Percentiles rank a stretch among this genome's conserved stretches.
phyloP scores from a whole-genome alignment of 2,797 vertebrate species.

The Alosa sapidissima region DNA sequence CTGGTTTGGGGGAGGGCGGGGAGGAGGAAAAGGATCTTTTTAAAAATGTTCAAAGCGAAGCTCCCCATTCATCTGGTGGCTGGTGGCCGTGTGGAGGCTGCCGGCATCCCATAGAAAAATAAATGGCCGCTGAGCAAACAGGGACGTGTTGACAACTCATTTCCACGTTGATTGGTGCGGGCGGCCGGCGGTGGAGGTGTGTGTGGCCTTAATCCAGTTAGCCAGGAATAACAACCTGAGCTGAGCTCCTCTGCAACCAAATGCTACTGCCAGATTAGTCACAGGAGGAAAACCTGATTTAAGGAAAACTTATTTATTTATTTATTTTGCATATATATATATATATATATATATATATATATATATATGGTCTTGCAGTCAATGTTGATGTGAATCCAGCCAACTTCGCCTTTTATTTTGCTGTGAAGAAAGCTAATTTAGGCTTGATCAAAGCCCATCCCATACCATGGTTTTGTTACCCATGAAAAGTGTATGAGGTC shows the following conservation, averaged over 20 bases:
- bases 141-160: slow-evolving; percentile 78
- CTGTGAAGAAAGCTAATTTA: neutral
- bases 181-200: slow-evolving; percentile 71
- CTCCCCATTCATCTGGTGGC: slow-evolving; percentile 60
- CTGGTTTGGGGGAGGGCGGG: slow-evolving; percentile 25
- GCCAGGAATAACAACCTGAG: slow-evolving; percentile 66
- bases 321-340: neutral
- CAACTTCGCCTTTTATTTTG: neutral
- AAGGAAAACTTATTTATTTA: too few species aligned
- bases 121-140: slow-evolving; percentile 77
- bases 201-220: slow-evolving; percentile 82
- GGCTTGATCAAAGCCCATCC: slow-evolving; percentile 28
- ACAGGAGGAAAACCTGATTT: neutral
- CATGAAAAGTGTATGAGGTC: slow-evolving; percentile 36
- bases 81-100: slow-evolving; percentile 51
- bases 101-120: slow-evolving; percentile 73
- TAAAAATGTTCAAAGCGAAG: slow-evolving; percentile 54
- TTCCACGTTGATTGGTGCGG: slow-evolving; percentile 79
- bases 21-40: slow-evolving; percentile 39
- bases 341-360: too few species aligned
- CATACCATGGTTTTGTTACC: slow-evolving; percentile 19
- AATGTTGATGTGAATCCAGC: neutral
- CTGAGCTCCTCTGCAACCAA: slow-evolving; percentile 61
- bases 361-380: neutral
- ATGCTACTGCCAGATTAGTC: slow-evolving; percentile 46